Evolutionary conservation across 2,113 vertebrate genomes (phyloP).

Genomic region (Elgaria multicarinata): DNA sequence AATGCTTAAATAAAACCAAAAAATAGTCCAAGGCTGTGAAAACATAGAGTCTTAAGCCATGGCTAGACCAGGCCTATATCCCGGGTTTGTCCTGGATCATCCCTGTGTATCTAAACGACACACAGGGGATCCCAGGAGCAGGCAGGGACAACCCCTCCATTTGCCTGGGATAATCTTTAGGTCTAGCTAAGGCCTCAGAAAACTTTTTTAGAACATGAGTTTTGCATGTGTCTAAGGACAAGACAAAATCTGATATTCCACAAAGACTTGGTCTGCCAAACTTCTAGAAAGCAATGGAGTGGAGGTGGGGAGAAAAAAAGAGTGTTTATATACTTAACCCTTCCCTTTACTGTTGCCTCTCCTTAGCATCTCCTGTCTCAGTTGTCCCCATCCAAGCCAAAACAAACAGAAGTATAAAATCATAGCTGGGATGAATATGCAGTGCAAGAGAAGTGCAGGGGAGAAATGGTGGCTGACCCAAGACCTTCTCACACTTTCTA

Average conservation of each 20-base stretch:
- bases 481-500: background rate
- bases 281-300: background rate
- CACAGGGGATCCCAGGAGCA: too few species aligned
- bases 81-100: too few species aligned
- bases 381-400: background rate
- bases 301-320: background rate
- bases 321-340: background rate
- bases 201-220: background rate
- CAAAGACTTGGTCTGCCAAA: background rate
- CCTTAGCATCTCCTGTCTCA: background rate
- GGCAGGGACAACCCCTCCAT: too few species aligned
- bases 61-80: too few species aligned
- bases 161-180: too few species aligned
- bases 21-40: background rate
- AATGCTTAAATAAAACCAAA: background rate
- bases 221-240: background rate
- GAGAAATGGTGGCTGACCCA: background rate
- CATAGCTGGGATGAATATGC: background rate
- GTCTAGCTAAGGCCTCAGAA: background rate
- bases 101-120: too few species aligned
- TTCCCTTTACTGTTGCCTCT: background rate
- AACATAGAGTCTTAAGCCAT: too few species aligned
- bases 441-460: background rate
- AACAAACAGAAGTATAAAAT: background rate
- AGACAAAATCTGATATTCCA: background rate